Base-by-base conservation (phyloP, 2,113 vertebrate species). In the Ophiodon elongatus region DNA sequence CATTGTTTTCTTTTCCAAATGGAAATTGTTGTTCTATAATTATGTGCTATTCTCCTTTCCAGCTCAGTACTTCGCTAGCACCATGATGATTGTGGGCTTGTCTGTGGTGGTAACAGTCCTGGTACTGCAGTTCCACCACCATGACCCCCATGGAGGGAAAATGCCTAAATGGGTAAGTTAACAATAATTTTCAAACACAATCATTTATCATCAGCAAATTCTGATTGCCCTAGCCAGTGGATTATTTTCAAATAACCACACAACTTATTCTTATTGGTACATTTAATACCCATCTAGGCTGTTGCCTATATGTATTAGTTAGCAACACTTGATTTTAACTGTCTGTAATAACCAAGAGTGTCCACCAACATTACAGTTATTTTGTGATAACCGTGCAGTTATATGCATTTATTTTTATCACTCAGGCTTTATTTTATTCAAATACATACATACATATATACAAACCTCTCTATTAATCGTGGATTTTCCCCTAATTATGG, bases 21-120 rank as follows among this genome's bases (percentile, higher is more conserved):
- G 8, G 1, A 41, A 59, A 57, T 45, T n/a, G 19, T 1, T 67
- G 29, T n/a, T n/a, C n/a, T n/a, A n/a, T n/a, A n/a, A n/a, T n/a
- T n/a, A n/a, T n/a, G n/a, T 70, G n/a, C 21, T 37, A 2, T 73
- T 29, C 62, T 52, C 57, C 45, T 83, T 82, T 86, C 69, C 89
- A 98, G 97, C 97, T 89, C 97, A 97, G 86, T 98, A 98, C 93
- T 97, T 98, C 1, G 96, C 97, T 8, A 97, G 96, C 85, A 97
- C 97, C 80, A 97, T 98, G 97, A 96, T 97, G 92, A 97, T 98
- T 0, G 96, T 97, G 85, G 97, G 97, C 37, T 88, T 97, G 60
- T 98, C 97, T 21, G 96, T 98, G 67, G 96, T 98, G 35, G 96
- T 98, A 47, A 98, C 97, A 2, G 97, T 97, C 39, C 94, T 98